A percentile compares a stretch with the other conserved stretches of the same genome.
phyloP scores from a whole-genome alignment of 2,797 vertebrate species.

The Pipistrellus kuhlii region DNA sequence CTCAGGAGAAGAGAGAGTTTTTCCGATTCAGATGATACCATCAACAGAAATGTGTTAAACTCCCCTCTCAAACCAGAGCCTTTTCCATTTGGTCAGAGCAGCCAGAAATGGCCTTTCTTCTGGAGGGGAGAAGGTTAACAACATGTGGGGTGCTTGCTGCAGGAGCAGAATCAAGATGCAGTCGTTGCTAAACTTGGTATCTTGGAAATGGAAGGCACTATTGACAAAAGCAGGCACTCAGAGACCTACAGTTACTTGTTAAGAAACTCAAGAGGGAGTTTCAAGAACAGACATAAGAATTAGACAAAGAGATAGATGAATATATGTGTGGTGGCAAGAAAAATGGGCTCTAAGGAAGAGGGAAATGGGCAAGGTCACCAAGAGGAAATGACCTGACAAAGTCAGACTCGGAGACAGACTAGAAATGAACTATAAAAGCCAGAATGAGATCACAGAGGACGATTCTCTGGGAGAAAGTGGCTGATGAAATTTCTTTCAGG shows the following conservation, averaged over 20 bases:
- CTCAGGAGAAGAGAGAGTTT: conserved; percentile 92
- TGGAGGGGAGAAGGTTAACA: conserved; percentile 92
- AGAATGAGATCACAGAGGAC: conserved; percentile 92
- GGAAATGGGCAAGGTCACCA: conserved; percentile 88
- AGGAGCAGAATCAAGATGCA: conserved; percentile 95
- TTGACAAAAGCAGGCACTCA: conserved; percentile 93
- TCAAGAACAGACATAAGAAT: conserved; percentile 87
- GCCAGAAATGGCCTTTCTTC: conserved; percentile 69
- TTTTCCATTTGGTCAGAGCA: conserved; percentile 76
- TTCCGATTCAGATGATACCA: conserved; percentile 92
- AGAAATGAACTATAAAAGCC: conserved; percentile 94
- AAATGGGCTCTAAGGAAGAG: conserved; percentile 78
- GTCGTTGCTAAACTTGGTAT: conserved; percentile 94
- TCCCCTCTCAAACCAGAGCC: conserved; percentile 81
- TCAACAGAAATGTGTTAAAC: conserved; percentile 91
- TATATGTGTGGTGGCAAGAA: conserved; percentile 91
- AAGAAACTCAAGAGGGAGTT: conserved; percentile 93
- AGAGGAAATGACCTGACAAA: conserved; percentile 92
- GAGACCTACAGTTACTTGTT: conserved; percentile 96
- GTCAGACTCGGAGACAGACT: conserved; percentile 91
- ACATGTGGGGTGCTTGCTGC: conserved; percentile 95
- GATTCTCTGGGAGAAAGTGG: conserved; percentile 93
- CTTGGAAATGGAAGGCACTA: conserved; percentile 94
- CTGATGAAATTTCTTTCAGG: conserved; percentile 94
- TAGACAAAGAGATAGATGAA: conserved; percentile 93